phyloP scores from a whole-genome alignment of 2,113 vertebrate genomes.

The Formicarius rufipectus region DNA sequence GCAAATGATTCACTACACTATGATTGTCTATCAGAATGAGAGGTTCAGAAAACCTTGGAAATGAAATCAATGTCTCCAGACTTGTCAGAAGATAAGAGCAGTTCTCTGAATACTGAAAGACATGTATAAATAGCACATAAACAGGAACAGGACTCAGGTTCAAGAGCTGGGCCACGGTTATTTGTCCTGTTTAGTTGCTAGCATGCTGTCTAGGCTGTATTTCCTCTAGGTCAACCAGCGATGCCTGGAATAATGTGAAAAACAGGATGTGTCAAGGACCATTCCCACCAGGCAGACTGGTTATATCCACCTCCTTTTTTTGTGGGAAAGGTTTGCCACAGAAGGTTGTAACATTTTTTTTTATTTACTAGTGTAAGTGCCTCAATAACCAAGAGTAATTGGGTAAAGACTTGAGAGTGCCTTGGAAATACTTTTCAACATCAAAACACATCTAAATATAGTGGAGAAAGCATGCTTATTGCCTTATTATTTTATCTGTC shows the following conservation, averaged over 20 bases:
- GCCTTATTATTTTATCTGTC: neutral
- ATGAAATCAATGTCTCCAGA: neutral
- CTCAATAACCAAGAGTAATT: neutral
- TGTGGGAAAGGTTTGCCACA: neutral
- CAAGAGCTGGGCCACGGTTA: neutral
- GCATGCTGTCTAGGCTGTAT: neutral
- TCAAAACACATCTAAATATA: neutral
- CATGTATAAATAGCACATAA: neutral
- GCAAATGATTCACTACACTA: neutral
- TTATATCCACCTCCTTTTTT: neutral
- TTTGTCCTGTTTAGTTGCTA: neutral
- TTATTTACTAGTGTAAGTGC: neutral
- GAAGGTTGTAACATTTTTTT: neutral
- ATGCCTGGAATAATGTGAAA: neutral
- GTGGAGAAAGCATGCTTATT: neutral
- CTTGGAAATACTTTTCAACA: neutral
- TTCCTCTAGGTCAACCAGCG: neutral
- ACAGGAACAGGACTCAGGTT: neutral
- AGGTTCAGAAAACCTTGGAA: neutral
- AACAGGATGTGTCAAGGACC: neutral
- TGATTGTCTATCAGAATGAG: neutral
- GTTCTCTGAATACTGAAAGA: neutral
- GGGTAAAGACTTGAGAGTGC: neutral
- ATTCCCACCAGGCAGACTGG: neutral
- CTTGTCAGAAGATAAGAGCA: neutral